A percentile compares a stretch with the other conserved stretches of the same genome.
These are phyloP conservation scores for Coreius guichenoti DNA, from an alignment of 2,797 vertebrate genomes.

Conservation along the genomic window DNA sequence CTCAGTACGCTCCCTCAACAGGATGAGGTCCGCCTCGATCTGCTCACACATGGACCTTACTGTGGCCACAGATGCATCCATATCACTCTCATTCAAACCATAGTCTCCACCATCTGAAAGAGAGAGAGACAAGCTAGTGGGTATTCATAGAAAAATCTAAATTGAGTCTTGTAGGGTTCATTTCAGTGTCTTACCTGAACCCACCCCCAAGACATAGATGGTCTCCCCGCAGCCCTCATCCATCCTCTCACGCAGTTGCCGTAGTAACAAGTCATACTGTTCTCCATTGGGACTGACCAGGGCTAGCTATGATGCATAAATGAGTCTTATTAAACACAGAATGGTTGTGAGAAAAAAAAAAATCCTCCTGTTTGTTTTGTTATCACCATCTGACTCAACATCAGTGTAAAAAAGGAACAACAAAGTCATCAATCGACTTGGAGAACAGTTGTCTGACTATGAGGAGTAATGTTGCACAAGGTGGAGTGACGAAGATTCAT, in stretches of 20 bases:
- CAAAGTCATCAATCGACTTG: constrained; percentile 3
- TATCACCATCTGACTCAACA: not conserved
- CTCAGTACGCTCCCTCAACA: constrained; percentile 90
- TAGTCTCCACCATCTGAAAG: constrained; percentile 92
- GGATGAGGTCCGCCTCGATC: constrained; percentile 91
- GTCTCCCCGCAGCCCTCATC: constrained; percentile 98
- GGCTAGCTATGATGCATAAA: constrained; percentile 80
- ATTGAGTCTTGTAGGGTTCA: not conserved
- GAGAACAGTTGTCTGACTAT: not conserved
- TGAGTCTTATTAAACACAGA: not conserved
- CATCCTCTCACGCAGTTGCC: constrained; percentile 93
- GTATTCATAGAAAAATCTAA: not conserved
- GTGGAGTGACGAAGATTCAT: not conserved
- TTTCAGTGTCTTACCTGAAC: constrained; percentile 86
- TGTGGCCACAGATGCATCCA: constrained; percentile 95
- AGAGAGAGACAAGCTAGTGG: not conserved
- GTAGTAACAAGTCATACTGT: constrained; percentile 94
- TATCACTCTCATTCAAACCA: constrained; percentile 91
- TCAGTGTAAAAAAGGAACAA: not conserved
- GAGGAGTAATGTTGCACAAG: not conserved
- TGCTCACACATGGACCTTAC: constrained; percentile 95
- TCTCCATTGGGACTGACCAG: constrained; percentile 96
- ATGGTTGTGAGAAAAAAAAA: not conserved
- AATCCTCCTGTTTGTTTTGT: not conserved
- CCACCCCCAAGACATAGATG: constrained; percentile 97